Evolutionary conservation across 2,888 invertebrate genomes (phyloP).

Genomic region (Iselma pallidipennis): DNA sequence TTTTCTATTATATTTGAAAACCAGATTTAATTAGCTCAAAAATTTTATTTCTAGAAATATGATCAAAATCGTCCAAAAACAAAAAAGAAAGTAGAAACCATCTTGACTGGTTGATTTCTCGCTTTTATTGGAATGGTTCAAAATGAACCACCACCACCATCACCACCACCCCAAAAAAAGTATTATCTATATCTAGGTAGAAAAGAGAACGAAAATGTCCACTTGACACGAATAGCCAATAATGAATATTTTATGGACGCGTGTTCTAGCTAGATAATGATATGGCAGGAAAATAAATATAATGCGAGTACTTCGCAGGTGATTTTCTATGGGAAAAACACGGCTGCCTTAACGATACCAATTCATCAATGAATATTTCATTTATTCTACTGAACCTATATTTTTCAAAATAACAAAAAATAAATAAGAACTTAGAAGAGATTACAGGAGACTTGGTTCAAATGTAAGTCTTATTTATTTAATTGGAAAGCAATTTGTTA

Average conservation of each 20-base stretch:
- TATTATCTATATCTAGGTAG: too few relatives aligned
- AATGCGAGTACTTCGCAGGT: constrained; percentile 46
- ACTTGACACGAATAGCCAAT: constrained; percentile 22
- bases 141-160: too few relatives aligned
- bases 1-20: constrained; percentile 35
- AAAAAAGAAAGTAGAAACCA: neutral
- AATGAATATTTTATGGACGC: constrained; percentile 44
- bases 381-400: constrained; percentile 23
- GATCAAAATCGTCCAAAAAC: too few relatives aligned
- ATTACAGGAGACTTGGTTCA: too few relatives aligned
- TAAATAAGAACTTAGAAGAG: too few relatives aligned
- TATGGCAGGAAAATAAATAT: constrained; percentile 48
- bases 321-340: constrained; percentile 49
- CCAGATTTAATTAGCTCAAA: constrained; percentile 33
- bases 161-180: too few relatives aligned
- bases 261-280: constrained; percentile 45
- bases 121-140: neutral
- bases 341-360: constrained; percentile 35
- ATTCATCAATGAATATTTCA: constrained; percentile 46
- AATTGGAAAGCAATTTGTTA: too few relatives aligned
- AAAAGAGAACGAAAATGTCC: constrained; percentile 22
- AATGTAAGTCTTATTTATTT: too few relatives aligned
- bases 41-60: constrained; percentile 16
- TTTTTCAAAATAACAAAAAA: constrained; percentile 19
- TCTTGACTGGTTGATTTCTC: neutral